These are phyloP conservation scores for Drosophila ambigua DNA, from an alignment of 1,140 invertebrate species.

Conservation along the genomic window DNA sequence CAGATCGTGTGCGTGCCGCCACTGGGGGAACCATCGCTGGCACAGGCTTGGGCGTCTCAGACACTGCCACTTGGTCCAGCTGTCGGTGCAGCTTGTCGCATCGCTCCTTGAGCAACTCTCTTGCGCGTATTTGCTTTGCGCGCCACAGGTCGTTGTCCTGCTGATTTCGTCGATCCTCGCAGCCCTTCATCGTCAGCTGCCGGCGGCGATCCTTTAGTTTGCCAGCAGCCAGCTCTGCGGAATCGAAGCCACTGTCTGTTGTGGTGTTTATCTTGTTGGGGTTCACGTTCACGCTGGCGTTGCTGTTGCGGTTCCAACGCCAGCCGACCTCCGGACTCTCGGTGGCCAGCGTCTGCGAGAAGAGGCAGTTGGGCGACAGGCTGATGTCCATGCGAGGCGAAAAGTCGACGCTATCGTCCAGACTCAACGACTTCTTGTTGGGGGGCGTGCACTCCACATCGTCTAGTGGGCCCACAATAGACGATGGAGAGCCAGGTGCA, in stretches of 20 bases:
- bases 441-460: slow-evolving; percentile 69
- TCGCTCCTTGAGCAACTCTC: slow-evolving; percentile 68
- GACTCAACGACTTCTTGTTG: slow-evolving; percentile 50
- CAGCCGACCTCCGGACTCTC: slow-evolving; percentile 77
- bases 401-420: slow-evolving; percentile 76
- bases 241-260: slow-evolving; percentile 71
- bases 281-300: too few relatives aligned
- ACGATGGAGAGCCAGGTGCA: slow-evolving; percentile 29
- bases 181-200: slow-evolving; percentile 50
- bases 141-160: slow-evolving; percentile 59
- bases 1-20: slow-evolving; percentile 17
- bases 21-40: neutral
- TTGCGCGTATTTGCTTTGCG: slow-evolving; percentile 64
- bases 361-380: slow-evolving; percentile 64
- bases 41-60: slow-evolving; percentile 16
- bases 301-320: slow-evolving; percentile 65
- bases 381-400: slow-evolving; percentile 64
- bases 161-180: slow-evolving; percentile 57
- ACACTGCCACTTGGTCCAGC: slow-evolving; percentile 44
- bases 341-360: slow-evolving; percentile 70
- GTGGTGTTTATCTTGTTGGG: slow-evolving; percentile 46
- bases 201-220: slow-evolving; percentile 49
- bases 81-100: slow-evolving; percentile 69
- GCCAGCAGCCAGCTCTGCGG: slow-evolving; percentile 47
- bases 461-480: slow-evolving; percentile 9